Evolutionary conservation across 1,140 invertebrate species (phyloP), one percentile per base, ranked within the genome.

Genomic region (Eumeta japonica): DNA sequence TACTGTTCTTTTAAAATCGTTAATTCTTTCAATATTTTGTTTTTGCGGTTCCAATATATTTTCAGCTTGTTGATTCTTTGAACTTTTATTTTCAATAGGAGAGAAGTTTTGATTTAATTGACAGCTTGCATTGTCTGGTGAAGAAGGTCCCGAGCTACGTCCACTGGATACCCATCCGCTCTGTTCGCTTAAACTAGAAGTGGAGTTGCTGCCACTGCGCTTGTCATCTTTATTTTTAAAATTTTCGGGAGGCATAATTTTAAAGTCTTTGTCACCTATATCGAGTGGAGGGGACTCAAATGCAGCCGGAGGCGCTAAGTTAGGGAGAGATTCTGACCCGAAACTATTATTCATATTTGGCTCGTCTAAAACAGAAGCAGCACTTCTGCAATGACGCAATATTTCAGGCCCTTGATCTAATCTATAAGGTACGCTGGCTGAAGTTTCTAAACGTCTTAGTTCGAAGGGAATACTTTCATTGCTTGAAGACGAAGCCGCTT

Each of bases 101-200:
- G 48, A 18, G 43, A 52, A 62, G 41, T 62, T 70, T 54, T 68
- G 63, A 39, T 68, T 72, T 62, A 74, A 62, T 66, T 72, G 67
- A 59, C 64, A 58, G 49, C 62, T 72, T 16, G 56, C 63, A 51
- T 70, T 78, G 46, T 82, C 79, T 2, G 80, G 79, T 34, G 78
- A 75, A 28, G 76, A 81, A 35, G 73, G 77, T 19, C 62, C 79
- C 24, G 77, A 84, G 61, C 75, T 85, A 44, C 75, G 80, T 48
- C 66, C 81, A 66, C 85, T 87, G 31, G 85, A 86, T 2, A 88
- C 84, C 85, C 85, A 88, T 0, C 86, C 86, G 46, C 85, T 87
- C 62, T 86, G 84, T 63, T 87, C 86, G 46, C 84, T 87, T 15
- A 86, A 68, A 37, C 85, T 87, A 2, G 84, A 86, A 0, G 84